A percentile compares a stretch with the other conserved stretches of the same genome.
Conservation (phyloP, 2,888 invertebrate species). For the Conchocele bisecta region DNA sequence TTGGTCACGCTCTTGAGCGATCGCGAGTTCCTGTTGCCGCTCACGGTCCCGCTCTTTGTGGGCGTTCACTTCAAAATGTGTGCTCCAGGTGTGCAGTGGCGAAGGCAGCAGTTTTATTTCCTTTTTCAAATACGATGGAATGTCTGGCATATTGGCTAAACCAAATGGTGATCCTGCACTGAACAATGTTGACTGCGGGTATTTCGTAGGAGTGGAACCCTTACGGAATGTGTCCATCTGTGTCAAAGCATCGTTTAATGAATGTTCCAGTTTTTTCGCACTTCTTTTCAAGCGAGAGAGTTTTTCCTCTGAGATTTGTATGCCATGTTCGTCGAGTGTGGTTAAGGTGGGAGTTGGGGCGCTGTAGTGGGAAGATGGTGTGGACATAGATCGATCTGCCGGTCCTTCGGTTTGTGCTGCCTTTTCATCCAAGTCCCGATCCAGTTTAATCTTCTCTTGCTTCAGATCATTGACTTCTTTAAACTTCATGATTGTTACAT, state of each 20-base stretch:
- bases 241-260: constrained; percentile 70
- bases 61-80: constrained; percentile 53
- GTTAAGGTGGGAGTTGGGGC: constrained; percentile 54
- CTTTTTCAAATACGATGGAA: constrained; percentile 46
- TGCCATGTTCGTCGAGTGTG: constrained; percentile 44
- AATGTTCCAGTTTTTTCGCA: constrained; percentile 72
- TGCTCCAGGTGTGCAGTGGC: constrained; percentile 56
- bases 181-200: constrained; percentile 48
- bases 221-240: constrained; percentile 70
- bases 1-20: constrained; percentile 31
- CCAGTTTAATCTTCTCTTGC: constrained; percentile 14
- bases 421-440: constrained; percentile 34
- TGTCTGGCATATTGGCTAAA: constrained; percentile 35
- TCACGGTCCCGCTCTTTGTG: constrained; percentile 28
- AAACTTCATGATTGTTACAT: constrained; percentile 54
- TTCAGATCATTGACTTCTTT: constrained; percentile 51
- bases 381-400: constrained; percentile 12
- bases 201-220: constrained; percentile 45
- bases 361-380: constrained; percentile 53
- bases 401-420: constrained; percentile 30
- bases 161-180: constrained; percentile 27
- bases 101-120: constrained; percentile 61
- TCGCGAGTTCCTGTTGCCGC: constrained; percentile 26
- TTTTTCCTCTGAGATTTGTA: constrained; percentile 73
- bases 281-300: constrained; percentile 66